Evolutionary conservation across 2,113 vertebrate species (phyloP), one percentile per base, ranked within the genome.

Genomic region (Pholis gunnellus): DNA sequence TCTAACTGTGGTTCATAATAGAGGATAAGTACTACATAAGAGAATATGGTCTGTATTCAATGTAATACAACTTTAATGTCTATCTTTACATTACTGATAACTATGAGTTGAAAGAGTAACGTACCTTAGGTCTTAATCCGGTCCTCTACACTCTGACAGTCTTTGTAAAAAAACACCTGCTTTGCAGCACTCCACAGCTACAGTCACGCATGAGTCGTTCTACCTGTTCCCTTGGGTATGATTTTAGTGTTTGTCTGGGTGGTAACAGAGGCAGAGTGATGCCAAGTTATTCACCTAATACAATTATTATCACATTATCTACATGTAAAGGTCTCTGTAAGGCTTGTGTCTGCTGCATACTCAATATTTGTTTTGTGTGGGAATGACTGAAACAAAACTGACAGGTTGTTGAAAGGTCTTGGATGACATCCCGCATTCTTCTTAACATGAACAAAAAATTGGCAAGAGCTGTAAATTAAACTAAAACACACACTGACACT

Each of bases 151-250:
- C 64, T 27, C 20, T 8, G 10, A n/a, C 5, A 11, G 5, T 50
- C 46, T 63, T 27, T 68, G 60, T 7, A 22, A n/a, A n/a, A n/a
- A n/a, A 73, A n/a, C 57, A 29, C 8, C 2, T 11, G 34, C 52
- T 36, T 8, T 18, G 22, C 9, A 4, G 6, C 11, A 18, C n/a
- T 13, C 2, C 10, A 11, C 0, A 0, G 11, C 0, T 0, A 20
- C 2, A 34, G 75, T 72, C 0, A 15, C 0, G 46, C 27, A 22
- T 54, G 48, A 81, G 82, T 56, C 5, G 74, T 61, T 76, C 9
- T 25, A 82, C 86, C 54, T 57, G 81, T 86, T 81, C 10, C 25
- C n/a, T 13, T 22, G 1, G 29, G 17, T 5, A 59, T 46, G 25
- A 17, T 48, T 29, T 38, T 2, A 31, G 3, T 31, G 31, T 31